Percentiles rank a stretch among this genome's conserved stretches.
phyloP scores from a whole-genome alignment of 2,797 vertebrate genomes.

The Aeoliscus strigatus region DNA sequence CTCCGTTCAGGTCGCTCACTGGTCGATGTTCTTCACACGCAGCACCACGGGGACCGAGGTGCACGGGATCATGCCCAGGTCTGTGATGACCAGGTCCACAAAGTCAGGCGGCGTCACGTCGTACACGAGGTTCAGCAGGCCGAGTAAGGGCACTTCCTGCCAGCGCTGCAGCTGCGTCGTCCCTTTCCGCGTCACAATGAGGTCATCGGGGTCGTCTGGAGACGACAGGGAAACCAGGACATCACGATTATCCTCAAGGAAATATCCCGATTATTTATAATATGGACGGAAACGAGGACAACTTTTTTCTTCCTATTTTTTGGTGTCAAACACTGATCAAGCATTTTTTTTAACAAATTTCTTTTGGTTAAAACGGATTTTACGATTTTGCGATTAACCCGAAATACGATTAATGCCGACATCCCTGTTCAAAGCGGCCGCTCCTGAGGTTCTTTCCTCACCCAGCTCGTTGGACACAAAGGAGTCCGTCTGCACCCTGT shows the following conservation, averaged over 20 bases:
- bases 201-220: slow-evolving; percentile 89
- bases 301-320: too few relatives aligned
- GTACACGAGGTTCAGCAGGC: slow-evolving; percentile 93
- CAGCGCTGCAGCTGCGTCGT: slow-evolving; percentile 80
- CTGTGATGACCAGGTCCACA: slow-evolving; percentile 96
- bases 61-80: slow-evolving; percentile 98
- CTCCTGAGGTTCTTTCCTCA: slow-evolving; percentile 30
- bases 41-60: slow-evolving; percentile 96
- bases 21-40: slow-evolving; percentile 93
- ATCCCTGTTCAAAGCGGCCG: too few relatives aligned
- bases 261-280: too few relatives aligned
- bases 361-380: too few relatives aligned
- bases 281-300: too few relatives aligned
- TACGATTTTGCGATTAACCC: too few relatives aligned
- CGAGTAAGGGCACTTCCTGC: slow-evolving; percentile 79
- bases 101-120: slow-evolving; percentile 95
- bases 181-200: slow-evolving; percentile 80
- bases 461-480: slow-evolving; percentile 98
- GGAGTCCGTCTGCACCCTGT: slow-evolving; percentile 95
- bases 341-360: too few relatives aligned
- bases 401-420: too few relatives aligned
- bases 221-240: too few relatives aligned
- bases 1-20: slow-evolving; percentile 56
- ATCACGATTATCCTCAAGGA: too few relatives aligned
- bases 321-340: too few relatives aligned